Evolutionary conservation across 2,113 vertebrate genomes (phyloP).

Genomic region (Cisticola juncidis): DNA sequence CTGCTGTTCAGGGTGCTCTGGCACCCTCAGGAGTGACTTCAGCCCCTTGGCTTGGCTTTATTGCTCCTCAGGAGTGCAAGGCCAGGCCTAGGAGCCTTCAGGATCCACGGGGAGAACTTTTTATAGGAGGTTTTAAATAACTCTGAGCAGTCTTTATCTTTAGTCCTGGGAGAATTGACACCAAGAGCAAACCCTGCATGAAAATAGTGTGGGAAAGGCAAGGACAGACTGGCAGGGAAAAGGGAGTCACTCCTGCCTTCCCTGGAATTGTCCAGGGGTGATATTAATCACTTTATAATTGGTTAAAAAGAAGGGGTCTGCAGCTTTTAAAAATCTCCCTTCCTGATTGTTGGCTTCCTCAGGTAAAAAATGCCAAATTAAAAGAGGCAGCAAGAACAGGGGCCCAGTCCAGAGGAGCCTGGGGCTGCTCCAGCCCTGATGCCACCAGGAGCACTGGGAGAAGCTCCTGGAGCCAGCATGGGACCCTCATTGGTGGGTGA

Average conservation of each 20-base stretch:
- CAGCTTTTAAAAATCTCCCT: background rate
- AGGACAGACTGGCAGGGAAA: rapidly evolving
- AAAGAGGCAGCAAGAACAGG: background rate
- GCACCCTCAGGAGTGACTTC: background rate
- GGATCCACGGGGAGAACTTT: background rate
- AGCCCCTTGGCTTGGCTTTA: background rate
- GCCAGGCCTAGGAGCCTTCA: background rate
- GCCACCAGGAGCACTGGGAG: background rate
- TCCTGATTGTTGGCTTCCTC: background rate
- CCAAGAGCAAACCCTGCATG: background rate
- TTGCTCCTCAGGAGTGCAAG: background rate
- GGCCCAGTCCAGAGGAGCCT: background rate
- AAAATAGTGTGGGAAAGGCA: background rate
- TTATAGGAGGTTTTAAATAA: background rate
- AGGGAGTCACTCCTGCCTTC: background rate
- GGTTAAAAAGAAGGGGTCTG: background rate
- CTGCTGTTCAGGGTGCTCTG: background rate
- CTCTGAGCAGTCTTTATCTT: background rate
- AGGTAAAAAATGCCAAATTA: background rate
- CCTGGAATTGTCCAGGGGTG: background rate
- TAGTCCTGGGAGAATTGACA: background rate
- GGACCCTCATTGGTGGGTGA: background rate
- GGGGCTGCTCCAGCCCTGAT: background rate
- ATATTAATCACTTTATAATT: background rate
- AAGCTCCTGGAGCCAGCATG: rapidly evolving